A percentile compares a stretch with the other conserved stretches of the same genome.
Conservation (phyloP, 1,140 invertebrate genomes). For the Saccostrea echinata region DNA sequence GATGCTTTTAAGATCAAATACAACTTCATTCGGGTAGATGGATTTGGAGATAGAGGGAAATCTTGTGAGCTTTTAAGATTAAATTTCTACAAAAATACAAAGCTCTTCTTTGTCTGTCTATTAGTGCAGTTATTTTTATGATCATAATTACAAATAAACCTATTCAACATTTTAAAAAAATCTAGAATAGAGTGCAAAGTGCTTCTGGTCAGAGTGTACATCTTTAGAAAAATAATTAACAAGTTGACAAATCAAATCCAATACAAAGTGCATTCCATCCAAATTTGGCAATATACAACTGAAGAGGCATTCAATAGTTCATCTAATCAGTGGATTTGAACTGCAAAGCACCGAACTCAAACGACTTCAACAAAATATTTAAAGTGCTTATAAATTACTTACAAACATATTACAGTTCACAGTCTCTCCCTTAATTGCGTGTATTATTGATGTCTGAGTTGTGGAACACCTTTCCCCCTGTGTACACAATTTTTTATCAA, state of each 20-base stretch:
- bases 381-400: neutral
- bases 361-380: neutral
- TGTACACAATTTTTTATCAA: neutral
- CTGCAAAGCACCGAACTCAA: slow-evolving; percentile 13
- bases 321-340: neutral
- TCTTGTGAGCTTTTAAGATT: no score
- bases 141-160: no score
- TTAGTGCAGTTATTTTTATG: no score
- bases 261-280: neutral
- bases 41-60: no score
- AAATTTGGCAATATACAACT: neutral
- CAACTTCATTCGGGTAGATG: no score
- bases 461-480: neutral
- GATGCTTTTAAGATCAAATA: no score
- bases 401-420: neutral
- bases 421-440: neutral
- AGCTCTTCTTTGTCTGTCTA: no score
- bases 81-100: no score
- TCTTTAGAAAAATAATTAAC: slow-evolving; percentile 17
- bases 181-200: no score
- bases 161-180: no score
- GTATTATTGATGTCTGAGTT: neutral
- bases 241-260: neutral
- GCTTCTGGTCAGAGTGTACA: no score
- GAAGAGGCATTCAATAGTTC: slow-evolving; percentile 12